Base-by-base conservation (phyloP, 2,888 invertebrate species). In the Xestoiulus laeticollis region DNA sequence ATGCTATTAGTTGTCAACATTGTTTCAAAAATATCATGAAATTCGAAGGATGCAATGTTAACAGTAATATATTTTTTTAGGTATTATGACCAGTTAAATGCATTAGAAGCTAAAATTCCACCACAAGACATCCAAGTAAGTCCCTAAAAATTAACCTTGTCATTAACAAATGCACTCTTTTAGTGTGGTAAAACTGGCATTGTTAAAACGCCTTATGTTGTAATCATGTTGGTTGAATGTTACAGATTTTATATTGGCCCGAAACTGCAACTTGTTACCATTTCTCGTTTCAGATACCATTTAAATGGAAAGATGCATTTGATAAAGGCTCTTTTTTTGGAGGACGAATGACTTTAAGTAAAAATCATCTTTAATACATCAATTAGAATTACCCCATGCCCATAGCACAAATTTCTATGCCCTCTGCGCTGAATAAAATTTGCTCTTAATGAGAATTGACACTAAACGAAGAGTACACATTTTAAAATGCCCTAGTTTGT, bases 291-390 rank as follows among this genome's bases (percentile, higher is more conserved):
- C 96, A 97, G 92, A 96, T 99, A 89, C 96, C 98, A 4, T 99
- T 99, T 93, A 99, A 99, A 92, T 99, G 99, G 99, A 98, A 98
- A 92, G 99, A 99, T 94, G 99, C 99, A 0, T 99, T 99, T 91
- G 98, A 99, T 92, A 97, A 97, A 91, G 97, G 97, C 87, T 96
- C 97, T 12, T 94, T 99, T 90, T 98, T 99, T 93, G 96, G 97
- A 89, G 97, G 97, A 89, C 95, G 96, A 92, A 96, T 96, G 91
- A 97, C 97, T 91, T 93, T 98, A 89, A 98, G 98, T 98, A 94
- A 94, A 95, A 94, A 78, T 83, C 68, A 6, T 22, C 33, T 14
- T 87, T 14, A 38, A 14, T 59, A 59, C 82, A 19, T 82, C 19
- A 68, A 68, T 22, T n/a, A 26, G 5, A 68, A 68, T 68, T 68